Percentiles rank a stretch among this genome's conserved stretches.
Conservation (phyloP, 2,797 vertebrate genomes). For the Lateolabrax maculatus region DNA sequence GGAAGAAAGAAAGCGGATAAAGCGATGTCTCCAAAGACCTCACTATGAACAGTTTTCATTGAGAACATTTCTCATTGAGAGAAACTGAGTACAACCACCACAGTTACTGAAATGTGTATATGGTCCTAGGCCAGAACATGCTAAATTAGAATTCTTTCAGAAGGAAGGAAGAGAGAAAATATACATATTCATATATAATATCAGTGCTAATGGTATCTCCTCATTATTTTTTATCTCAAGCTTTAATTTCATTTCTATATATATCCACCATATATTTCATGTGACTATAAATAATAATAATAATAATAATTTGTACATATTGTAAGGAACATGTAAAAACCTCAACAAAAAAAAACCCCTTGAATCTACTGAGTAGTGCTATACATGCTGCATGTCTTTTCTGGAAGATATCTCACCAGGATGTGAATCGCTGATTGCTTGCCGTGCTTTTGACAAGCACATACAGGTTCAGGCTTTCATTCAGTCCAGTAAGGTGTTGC, state of each 20-base stretch:
- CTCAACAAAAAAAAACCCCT: too few relatives aligned
- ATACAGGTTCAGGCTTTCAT: neutral
- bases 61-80: too few relatives aligned
- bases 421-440: conserved; percentile 34
- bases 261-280: too few relatives aligned
- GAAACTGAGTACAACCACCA: neutral
- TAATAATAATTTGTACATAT: neutral
- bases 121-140: too few relatives aligned
- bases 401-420: conserved; percentile 8
- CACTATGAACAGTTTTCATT: neutral
- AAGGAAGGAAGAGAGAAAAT: neutral
- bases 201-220: neutral
- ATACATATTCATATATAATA: too few relatives aligned
- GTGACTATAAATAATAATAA: neutral
- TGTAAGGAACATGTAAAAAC: neutral
- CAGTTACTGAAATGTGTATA: neutral
- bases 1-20: neutral
- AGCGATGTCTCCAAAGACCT: neutral
- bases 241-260: neutral
- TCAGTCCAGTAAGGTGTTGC: conserved; percentile 21
- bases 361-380: neutral
- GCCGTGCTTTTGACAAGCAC: conserved; percentile 27
- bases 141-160: too few relatives aligned
- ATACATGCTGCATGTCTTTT: conserved; percentile 4
- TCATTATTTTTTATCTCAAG: neutral